phyloP scores from a whole-genome alignment of 2,888 invertebrate genomes.

The Helleia helle region DNA sequence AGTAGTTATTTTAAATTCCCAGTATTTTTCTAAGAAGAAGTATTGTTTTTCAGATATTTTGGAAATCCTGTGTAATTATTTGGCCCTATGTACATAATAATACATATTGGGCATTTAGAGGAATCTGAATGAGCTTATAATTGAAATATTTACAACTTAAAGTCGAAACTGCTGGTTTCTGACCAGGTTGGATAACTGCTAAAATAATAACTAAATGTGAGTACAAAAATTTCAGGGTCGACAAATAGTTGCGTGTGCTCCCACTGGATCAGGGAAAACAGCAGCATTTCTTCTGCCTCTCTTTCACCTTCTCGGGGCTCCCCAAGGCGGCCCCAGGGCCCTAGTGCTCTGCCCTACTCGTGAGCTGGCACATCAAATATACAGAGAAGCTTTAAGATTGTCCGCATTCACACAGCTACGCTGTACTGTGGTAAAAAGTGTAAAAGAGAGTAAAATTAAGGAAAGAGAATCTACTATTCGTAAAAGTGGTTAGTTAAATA shows the following conservation, averaged over 20 bases:
- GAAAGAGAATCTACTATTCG: conserved; percentile 82
- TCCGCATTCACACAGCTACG: conserved; percentile 83
- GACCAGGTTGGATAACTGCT: no score
- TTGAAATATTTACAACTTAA: no score
- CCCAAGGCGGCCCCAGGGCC: conserved; percentile 85
- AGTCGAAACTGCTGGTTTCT: no score
- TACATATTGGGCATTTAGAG: no score
- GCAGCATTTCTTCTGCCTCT: conserved; percentile 94
- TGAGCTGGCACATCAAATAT: conserved; percentile 94
- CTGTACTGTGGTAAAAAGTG: conserved; percentile 86
- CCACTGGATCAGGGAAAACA: conserved; percentile 98
- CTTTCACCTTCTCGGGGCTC: conserved; percentile 81
- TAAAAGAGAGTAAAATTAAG: conserved; percentile 80
- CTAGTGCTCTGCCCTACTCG: conserved; percentile 93
- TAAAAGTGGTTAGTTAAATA: conserved; percentile 80
- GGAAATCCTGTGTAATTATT: no score
- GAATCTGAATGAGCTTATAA: no score
- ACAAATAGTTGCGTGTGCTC: conserved; percentile 94
- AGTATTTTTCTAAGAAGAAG: no score
- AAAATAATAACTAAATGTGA: neutral
- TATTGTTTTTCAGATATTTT: no score
- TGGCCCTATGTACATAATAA: no score
- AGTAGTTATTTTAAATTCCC: no score
- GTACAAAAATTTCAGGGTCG: conserved; percentile 77
- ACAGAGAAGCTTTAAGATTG: conserved; percentile 83